These are phyloP conservation scores for Mya arenaria DNA, from an alignment of 1,140 invertebrate species.

Conservation along the genomic window DNA sequence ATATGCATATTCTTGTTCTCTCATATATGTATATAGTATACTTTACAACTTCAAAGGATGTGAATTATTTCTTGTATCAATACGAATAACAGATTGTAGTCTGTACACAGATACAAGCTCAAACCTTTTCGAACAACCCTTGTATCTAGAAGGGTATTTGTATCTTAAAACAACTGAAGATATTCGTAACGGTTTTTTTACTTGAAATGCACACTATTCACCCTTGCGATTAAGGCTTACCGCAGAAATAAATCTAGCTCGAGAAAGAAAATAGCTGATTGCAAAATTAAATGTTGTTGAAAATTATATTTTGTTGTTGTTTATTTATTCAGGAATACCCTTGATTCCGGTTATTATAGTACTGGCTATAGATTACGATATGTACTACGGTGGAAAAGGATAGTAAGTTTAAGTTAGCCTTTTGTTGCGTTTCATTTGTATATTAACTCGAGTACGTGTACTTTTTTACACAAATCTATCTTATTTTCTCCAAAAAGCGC, in stretches of 20 bases:
- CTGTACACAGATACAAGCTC: no score
- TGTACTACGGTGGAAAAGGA: constrained; percentile 69
- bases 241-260: neutral
- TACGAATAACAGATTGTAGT: no score
- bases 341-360: constrained; percentile 70
- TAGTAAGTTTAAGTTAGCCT: no score
- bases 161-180: neutral
- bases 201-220: neutral
- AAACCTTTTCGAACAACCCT: no score
- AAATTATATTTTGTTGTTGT: neutral
- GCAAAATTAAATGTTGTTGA: neutral
- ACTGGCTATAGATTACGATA: constrained; percentile 66
- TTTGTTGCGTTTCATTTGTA: no score
- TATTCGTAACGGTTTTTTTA: neutral
- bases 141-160: neutral
- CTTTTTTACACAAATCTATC: no score
- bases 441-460: no score
- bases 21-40: no score
- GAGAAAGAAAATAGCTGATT: neutral
- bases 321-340: constrained; percentile 69
- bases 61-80: no score
- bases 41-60: no score
- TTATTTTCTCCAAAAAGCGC: no score
- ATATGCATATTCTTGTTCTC: no score
- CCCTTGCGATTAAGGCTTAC: neutral